Evolutionary conservation across 2,113 vertebrate species (phyloP).

Genomic region (Mastomys natalensis): DNA sequence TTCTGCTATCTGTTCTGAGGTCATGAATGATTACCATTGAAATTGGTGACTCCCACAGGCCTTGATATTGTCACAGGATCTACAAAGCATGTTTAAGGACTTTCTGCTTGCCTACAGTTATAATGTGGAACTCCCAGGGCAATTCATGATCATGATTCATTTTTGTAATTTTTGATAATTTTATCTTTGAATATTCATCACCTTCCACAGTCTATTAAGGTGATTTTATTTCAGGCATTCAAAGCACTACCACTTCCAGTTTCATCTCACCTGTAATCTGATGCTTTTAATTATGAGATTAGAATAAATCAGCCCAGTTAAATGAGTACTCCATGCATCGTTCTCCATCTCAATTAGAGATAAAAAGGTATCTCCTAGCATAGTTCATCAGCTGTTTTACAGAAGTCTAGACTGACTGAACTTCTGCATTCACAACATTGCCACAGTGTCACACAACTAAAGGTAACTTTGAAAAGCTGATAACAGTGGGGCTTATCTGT

Average conservation of each 20-base stretch:
- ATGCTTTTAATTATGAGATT: slow-evolving; percentile 26
- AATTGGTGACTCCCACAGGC: neutral
- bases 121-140: neutral
- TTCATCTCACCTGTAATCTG: slow-evolving; percentile 31
- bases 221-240: slow-evolving; percentile 33
- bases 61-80: neutral
- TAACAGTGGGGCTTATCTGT: neutral
- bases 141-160: neutral
- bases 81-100: neutral
- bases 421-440: neutral
- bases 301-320: slow-evolving; percentile 12
- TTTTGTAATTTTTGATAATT: neutral
- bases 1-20: no score
- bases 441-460: neutral
- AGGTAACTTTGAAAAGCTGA: slow-evolving; percentile 4
- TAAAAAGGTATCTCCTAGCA: neutral
- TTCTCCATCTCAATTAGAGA: slow-evolving; percentile 24
- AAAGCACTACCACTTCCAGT: slow-evolving; percentile 15
- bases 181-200: slow-evolving; percentile 3
- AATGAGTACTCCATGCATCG: neutral
- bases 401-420: neutral
- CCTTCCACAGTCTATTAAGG: neutral
- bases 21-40: neutral
- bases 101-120: neutral
- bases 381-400: neutral